These are phyloP conservation scores for Diorhabda elongata DNA, from an alignment of 1,140 invertebrate genomes.

Conservation along the genomic window DNA sequence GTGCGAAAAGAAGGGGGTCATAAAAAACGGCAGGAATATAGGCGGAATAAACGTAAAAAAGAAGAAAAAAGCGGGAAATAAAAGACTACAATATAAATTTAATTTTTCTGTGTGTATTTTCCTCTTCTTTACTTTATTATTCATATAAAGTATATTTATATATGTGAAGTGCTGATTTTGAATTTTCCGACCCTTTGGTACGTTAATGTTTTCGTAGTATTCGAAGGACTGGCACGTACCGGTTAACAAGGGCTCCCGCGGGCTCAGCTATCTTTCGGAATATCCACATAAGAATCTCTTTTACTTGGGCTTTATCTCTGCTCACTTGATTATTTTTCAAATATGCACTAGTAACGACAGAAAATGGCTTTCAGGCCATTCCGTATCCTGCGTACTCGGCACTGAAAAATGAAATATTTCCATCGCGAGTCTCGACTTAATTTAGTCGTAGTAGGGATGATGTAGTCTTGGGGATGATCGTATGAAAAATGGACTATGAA, in stretches of 20 bases:
- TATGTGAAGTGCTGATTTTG: no score
- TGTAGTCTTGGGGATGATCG: no score
- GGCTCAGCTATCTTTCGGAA: constrained; percentile 1
- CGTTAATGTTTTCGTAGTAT: neutral
- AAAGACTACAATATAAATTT: no score
- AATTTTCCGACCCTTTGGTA: neutral
- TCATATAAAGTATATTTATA: no score
- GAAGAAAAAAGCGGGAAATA: no score
- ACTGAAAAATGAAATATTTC: constrained; percentile 1
- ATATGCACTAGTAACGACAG: neutral
- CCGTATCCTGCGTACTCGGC: neutral
- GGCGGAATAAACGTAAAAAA: no score
- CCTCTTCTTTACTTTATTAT: no score
- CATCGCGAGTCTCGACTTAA: neutral
- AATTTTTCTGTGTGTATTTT: no score
- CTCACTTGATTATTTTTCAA: constrained; percentile 2
- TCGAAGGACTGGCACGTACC: neutral
- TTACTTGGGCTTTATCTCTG: neutral
- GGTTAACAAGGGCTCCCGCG: neutral
- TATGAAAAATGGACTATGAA: no score
- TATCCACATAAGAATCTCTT: constrained; percentile 2
- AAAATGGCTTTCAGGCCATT: neutral
- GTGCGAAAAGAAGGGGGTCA: no score
- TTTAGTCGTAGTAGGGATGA: neutral
- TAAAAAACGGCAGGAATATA: no score